Evolutionary conservation across 2,113 vertebrate genomes (phyloP).

Genomic region (Azemiops feae): DNA sequence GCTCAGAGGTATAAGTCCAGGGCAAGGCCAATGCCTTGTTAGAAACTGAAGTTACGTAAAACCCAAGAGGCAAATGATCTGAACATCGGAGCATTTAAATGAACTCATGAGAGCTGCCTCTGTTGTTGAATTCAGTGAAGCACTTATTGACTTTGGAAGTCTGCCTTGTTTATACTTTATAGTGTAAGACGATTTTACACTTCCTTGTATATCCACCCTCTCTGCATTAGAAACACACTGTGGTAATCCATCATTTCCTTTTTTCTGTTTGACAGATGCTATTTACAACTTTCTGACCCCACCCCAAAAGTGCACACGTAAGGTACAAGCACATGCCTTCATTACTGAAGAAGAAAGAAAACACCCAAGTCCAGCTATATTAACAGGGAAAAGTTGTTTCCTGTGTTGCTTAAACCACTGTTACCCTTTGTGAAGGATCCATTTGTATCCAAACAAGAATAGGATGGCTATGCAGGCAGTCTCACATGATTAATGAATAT

Average conservation of each 20-base stretch:
- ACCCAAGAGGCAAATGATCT: not conserved
- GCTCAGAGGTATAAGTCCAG: not conserved
- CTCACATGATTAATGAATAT: not conserved
- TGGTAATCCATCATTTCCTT: slow-evolving; percentile 18
- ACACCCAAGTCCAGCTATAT: not conserved
- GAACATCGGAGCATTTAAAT: slow-evolving; percentile 14
- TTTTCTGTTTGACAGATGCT: not conserved
- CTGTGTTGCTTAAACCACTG: not conserved
- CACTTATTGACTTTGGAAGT: not conserved
- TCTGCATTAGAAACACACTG: not conserved
- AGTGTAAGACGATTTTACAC: not conserved
- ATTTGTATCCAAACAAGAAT: not conserved
- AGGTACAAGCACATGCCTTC: not conserved
- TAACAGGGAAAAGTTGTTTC: not conserved
- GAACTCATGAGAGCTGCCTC: slow-evolving; percentile 14
- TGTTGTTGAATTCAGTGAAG: not conserved
- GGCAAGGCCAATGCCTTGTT: not conserved
- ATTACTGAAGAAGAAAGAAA: not conserved
- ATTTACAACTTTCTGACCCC: not conserved
- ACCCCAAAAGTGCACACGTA: not conserved
- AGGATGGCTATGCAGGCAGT: not conserved
- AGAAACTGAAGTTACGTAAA: not conserved
- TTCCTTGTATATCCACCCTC: slow-evolving; percentile 8
- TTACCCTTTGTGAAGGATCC: not conserved
- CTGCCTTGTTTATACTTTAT: not conserved